Evolutionary conservation across 2,888 invertebrate genomes (phyloP).

Genomic region (Disparrhopalites patrizii): DNA sequence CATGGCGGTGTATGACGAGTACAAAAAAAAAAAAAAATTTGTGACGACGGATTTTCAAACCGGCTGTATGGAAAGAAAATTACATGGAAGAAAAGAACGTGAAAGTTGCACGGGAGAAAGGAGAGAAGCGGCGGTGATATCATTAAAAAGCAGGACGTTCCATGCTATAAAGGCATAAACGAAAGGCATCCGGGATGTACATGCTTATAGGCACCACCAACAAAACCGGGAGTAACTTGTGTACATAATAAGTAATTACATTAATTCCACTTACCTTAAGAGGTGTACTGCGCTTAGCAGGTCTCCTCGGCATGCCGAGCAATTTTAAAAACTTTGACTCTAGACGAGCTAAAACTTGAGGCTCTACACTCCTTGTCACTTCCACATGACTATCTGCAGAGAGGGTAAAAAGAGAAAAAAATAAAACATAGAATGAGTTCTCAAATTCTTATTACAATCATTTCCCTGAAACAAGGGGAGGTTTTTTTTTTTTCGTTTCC

Average conservation of each 20-base stretch:
- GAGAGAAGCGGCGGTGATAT: background rate
- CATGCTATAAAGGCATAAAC: background rate
- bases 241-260: background rate
- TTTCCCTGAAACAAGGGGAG: background rate
- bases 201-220: too few relatives aligned
- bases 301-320: conserved; percentile 46
- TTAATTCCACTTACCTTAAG: conserved; percentile 26
- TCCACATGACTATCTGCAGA: conserved; percentile 29
- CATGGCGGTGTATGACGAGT: too few relatives aligned
- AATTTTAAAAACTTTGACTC: conserved; percentile 47
- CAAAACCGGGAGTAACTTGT: too few relatives aligned
- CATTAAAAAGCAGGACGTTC: background rate
- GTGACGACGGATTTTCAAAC: too few relatives aligned
- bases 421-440: too few relatives aligned
- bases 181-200: too few relatives aligned
- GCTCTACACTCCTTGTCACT: conserved; percentile 36
- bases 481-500: background rate
- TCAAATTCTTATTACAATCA: background rate
- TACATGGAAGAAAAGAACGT: too few relatives aligned
- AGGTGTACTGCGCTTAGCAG: conserved; percentile 27
- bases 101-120: too few relatives aligned
- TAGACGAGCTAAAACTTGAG: conserved; percentile 44
- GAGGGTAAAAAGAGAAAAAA: background rate
- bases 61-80: too few relatives aligned
- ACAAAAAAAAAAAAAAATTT: too few relatives aligned